Evolutionary conservation across 35 echinoderm and acorn worm species (phyloP).

Genomic region (Nesometra sesokonis): DNA sequence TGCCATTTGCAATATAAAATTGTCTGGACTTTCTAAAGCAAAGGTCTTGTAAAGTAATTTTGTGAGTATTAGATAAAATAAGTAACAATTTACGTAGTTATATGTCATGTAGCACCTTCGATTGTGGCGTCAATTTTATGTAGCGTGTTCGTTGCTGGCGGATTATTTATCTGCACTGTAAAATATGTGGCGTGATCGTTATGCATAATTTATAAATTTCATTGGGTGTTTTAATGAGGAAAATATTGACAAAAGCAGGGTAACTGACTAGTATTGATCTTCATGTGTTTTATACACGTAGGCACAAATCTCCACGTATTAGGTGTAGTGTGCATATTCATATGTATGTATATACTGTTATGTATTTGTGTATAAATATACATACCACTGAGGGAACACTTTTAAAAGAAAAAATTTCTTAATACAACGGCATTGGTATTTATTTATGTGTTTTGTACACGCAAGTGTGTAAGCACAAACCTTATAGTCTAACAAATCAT

Average conservation of each 20-base stretch:
- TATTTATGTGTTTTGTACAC: no score
- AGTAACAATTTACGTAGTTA: neutral
- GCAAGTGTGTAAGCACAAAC: no score
- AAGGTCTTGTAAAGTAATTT: constrained; percentile 1
- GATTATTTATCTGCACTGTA: neutral
- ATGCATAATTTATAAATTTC: neutral
- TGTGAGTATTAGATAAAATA: neutral
- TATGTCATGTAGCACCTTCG: neutral
- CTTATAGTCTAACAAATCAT: no score
- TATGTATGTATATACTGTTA: neutral
- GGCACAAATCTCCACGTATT: neutral
- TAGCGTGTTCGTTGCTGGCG: neutral
- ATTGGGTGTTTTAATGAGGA: neutral
- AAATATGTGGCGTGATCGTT: neutral
- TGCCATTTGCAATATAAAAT: neutral
- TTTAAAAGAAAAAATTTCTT: no score
- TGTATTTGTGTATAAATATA: neutral
- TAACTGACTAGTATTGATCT: neutral
- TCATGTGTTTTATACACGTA: neutral
- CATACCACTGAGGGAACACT: no score
- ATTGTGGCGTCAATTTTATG: neutral
- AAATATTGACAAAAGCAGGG: neutral
- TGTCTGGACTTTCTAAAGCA: neutral
- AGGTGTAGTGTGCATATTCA: neutral
- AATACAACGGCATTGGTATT: no score